A percentile compares a stretch with the other conserved stretches of the same genome.
Evolutionary conservation across 2,113 vertebrate species (phyloP).

Genomic region (Oxyruncus cristatus): DNA sequence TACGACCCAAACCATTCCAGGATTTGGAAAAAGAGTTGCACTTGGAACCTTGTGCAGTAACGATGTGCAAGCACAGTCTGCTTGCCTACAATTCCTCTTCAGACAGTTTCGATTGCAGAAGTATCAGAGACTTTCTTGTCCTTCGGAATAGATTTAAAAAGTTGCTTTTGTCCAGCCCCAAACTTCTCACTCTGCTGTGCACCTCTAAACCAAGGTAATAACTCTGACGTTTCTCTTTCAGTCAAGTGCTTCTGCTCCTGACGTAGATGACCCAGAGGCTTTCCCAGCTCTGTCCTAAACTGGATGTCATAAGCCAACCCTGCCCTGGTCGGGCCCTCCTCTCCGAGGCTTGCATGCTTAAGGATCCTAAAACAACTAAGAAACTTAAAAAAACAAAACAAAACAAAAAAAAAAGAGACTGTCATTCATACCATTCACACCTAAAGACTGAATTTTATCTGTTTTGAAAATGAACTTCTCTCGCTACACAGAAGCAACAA

Average conservation of each 20-base stretch:
- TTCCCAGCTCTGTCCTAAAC: conserved; percentile 95
- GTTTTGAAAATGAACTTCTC: conserved; percentile 98
- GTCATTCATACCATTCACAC: conserved; percentile 94
- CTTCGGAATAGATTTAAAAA: background rate
- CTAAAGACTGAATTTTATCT: conserved; percentile 96
- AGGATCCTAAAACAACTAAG: conserved; percentile 92
- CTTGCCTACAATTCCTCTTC: background rate
- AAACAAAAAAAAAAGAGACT: conserved; percentile 77
- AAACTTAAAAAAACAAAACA: conserved; percentile 69
- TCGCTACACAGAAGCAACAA: conserved; percentile 98
- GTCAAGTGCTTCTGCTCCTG: conserved; percentile 93
- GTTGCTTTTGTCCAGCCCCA: background rate
- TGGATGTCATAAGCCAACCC: conserved; percentile 82
- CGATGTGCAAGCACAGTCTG: fast-evolving
- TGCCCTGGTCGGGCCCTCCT: conserved; percentile 84
- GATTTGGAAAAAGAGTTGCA: background rate
- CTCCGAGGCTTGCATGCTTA: conserved; percentile 99
- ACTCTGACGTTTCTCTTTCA: conserved; percentile 67
- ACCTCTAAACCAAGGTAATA: background rate
- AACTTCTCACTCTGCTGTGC: background rate
- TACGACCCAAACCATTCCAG: background rate
- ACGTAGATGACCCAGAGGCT: conserved; percentile 98
- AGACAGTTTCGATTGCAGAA: background rate
- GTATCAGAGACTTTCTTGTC: fast-evolving
- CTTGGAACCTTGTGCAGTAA: no score